These are phyloP conservation scores for Poecilobothrus nobilitatus DNA, from an alignment of 2,888 invertebrate species.

Conservation along the genomic window DNA sequence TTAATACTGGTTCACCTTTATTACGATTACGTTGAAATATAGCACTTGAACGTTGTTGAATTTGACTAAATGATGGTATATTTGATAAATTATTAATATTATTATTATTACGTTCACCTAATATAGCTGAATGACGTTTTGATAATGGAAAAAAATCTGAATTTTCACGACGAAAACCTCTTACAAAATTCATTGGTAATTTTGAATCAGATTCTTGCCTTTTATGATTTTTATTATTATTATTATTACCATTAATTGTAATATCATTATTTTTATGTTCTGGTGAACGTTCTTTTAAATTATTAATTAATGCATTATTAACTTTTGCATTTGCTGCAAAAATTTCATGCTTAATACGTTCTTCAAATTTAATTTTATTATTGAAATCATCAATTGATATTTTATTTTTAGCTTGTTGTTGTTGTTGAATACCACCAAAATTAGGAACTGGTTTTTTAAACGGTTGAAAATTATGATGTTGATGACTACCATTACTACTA, in stretches of 20 bases:
- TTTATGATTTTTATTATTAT: constrained; percentile 51
- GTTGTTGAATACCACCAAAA: background rate
- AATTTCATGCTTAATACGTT: constrained; percentile 25
- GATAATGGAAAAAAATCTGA: constrained; percentile 74
- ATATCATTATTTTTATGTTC: constrained; percentile 40
- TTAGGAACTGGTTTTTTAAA: constrained; percentile 1
- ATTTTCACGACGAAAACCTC: constrained; percentile 74
- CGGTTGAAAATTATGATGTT: constrained; percentile 30
- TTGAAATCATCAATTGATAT: constrained; percentile 24
- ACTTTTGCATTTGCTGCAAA: constrained; percentile 23
- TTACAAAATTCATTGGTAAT: constrained; percentile 61
- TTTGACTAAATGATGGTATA: constrained; percentile 29
- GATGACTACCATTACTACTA: constrained; percentile 44
- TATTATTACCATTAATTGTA: constrained; percentile 41
- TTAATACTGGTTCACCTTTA: constrained; percentile 60
- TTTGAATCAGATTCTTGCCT: constrained; percentile 67
- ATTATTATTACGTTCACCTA: constrained; percentile 42
- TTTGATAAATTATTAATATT: constrained; percentile 29
- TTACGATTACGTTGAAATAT: constrained; percentile 59
- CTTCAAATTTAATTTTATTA: constrained; percentile 25
- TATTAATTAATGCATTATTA: constrained; percentile 24
- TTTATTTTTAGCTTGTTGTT: constrained; percentile 16
- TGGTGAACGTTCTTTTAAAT: constrained; percentile 32
- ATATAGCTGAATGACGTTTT: constrained; percentile 66
- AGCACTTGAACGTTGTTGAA: constrained; percentile 57